Evolutionary conservation across 1,140 invertebrate species (phyloP).

Genomic region (Drosophila nasuta): DNA sequence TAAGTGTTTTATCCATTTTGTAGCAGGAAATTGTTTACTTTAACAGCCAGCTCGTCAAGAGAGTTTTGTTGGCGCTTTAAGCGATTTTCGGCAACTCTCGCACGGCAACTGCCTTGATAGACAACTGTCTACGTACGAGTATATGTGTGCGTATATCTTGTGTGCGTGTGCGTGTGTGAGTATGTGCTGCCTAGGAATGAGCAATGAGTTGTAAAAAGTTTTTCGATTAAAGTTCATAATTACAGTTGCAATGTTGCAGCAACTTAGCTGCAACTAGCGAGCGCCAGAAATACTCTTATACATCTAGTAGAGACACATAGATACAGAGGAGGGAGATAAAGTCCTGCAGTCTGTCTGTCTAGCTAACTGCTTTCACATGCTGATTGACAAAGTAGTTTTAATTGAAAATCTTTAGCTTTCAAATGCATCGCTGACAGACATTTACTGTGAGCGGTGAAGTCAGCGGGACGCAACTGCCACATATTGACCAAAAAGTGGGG

Average conservation of each 20-base stretch:
- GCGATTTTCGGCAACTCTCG: conserved; percentile 43
- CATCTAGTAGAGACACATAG: not conserved
- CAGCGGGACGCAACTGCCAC: conserved; percentile 7
- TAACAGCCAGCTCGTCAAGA: conserved; percentile 6
- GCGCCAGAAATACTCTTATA: conserved; percentile 7
- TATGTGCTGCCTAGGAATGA: conserved; percentile 48
- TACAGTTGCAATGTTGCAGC: conserved; percentile 70
- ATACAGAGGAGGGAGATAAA: not conserved
- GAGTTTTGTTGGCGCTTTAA: conserved; percentile 13
- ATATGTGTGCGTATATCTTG: not conserved
- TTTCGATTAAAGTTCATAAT: conserved; percentile 83
- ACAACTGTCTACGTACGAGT: conserved; percentile 52
- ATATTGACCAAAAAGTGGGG: conserved; percentile 49
- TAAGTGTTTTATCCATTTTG: not conserved
- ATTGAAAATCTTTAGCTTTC: conserved; percentile 77
- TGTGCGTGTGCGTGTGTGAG: not conserved
- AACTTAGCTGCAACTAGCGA: conserved; percentile 17
- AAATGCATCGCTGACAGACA: conserved; percentile 45
- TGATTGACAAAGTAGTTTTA: conserved; percentile 79
- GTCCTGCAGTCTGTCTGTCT: conserved; percentile 8
- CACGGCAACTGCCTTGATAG: conserved; percentile 48
- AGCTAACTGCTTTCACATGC: conserved; percentile 57
- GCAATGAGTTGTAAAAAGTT: conserved; percentile 78
- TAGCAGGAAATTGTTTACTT: conserved; percentile 16
- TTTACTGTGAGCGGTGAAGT: conserved; percentile 5